Percentiles rank a stretch among this genome's conserved stretches.
Evolutionary conservation across 2,113 vertebrate species (phyloP).

Genomic region (Circaetus gallicus): DNA sequence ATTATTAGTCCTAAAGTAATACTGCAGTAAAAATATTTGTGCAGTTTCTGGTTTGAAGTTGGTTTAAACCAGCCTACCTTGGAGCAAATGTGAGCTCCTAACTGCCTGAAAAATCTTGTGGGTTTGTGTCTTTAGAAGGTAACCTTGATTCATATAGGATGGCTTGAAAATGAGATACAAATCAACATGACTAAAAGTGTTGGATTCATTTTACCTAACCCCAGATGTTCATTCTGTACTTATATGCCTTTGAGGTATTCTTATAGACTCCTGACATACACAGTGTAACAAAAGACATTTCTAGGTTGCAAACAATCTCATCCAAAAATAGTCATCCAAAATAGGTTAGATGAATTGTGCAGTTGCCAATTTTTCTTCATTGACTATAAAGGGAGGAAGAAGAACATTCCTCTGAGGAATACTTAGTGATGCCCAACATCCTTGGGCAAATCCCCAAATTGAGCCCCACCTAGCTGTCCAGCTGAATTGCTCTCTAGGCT

Average conservation of each 20-base stretch:
- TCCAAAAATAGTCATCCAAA: not conserved
- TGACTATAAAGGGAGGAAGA: not conserved
- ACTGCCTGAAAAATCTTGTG: not conserved
- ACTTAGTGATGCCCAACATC: not conserved
- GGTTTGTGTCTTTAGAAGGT: not conserved
- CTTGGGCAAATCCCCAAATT: not conserved
- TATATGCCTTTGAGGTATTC: not conserved
- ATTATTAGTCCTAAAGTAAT: not conserved
- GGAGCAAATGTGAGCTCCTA: not conserved
- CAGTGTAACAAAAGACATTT: not conserved
- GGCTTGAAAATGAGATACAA: not conserved
- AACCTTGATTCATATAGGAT: not conserved
- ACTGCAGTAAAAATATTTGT: not conserved
- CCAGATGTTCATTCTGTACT: not conserved
- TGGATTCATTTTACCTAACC: not conserved
- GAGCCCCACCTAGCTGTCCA: not conserved
- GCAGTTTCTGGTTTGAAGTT: not conserved
- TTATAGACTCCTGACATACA: not conserved
- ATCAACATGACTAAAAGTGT: not conserved
- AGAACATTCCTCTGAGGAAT: not conserved
- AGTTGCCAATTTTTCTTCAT: not conserved
- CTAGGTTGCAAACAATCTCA: not conserved
- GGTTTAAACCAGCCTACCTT: not conserved
- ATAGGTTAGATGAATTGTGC: not conserved
- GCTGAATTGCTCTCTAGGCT: not conserved